phyloP scores from a whole-genome alignment of 2,113 vertebrate genomes.

The Marmota monax region DNA sequence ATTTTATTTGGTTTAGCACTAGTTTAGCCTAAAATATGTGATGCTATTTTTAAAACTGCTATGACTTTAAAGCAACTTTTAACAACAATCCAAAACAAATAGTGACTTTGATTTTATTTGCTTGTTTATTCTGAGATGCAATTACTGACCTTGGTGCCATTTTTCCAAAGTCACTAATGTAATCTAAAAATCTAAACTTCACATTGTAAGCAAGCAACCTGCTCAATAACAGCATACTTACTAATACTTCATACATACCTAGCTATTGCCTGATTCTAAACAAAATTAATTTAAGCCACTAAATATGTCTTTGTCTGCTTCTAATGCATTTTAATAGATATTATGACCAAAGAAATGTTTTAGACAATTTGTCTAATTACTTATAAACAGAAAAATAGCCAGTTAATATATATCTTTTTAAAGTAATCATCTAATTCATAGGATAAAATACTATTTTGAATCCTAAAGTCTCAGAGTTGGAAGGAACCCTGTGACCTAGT shows the following conservation, averaged over 20 bases:
- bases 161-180: constrained; percentile 70
- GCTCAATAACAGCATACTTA: constrained; percentile 20
- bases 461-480: background rate
- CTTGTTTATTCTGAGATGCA: constrained; percentile 75
- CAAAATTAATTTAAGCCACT: constrained; percentile 48
- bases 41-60: constrained; percentile 58
- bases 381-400: constrained; percentile 22
- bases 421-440: constrained; percentile 32
- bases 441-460: constrained; percentile 39
- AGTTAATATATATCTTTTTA: background rate
- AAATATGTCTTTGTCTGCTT: constrained; percentile 39
- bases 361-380: constrained; percentile 45
- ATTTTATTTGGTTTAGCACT: background rate
- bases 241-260: constrained; percentile 42
- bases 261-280: constrained; percentile 9
- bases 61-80: constrained; percentile 56
- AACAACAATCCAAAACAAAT: constrained; percentile 69
- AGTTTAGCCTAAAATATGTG: constrained; percentile 62
- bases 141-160: constrained; percentile 55
- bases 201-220: constrained; percentile 66
- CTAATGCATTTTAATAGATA: constrained; percentile 36
- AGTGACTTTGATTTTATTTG: constrained; percentile 75
- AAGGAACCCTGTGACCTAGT: background rate
- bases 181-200: constrained; percentile 65
- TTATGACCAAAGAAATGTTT: background rate